phyloP scores from a whole-genome alignment of 2,113 vertebrate species.

The Xenopus laevis region DNA sequence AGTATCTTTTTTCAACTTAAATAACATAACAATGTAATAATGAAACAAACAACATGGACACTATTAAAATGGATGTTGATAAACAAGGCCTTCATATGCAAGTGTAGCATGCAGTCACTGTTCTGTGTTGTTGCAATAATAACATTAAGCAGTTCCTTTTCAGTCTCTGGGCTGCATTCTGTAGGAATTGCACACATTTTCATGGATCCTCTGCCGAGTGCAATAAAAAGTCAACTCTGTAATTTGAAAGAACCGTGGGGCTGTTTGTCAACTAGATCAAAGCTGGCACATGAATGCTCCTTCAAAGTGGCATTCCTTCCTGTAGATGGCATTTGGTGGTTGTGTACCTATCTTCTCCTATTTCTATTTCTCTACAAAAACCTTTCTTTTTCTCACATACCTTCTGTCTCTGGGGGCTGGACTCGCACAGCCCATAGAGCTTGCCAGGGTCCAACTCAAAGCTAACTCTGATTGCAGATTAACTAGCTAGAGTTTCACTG shows the following conservation, averaged over 20 bases:
- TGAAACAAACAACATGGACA: no score
- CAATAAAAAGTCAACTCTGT: slow-evolving; percentile 13
- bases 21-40: no score
- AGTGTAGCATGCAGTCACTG: no score
- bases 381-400: slow-evolving; percentile 55
- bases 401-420: slow-evolving; percentile 53
- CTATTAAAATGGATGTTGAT: no score
- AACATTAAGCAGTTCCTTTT: no score
- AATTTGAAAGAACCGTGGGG: not conserved
- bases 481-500: not conserved
- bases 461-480: not conserved
- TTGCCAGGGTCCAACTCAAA: not conserved
- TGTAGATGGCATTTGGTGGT: slow-evolving; percentile 51
- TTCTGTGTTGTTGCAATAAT: no score
- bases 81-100: no score
- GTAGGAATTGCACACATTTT: not conserved
- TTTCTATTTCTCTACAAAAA: slow-evolving; percentile 57
- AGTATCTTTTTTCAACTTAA: no score
- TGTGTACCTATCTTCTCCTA: slow-evolving; percentile 48
- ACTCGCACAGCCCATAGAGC: not conserved
- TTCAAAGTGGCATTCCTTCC: slow-evolving; percentile 47
- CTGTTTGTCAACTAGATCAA: slow-evolving; percentile 24
- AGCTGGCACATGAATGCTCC: not conserved
- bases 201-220: not conserved
- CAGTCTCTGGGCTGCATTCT: not conserved